These are phyloP conservation scores for Acleris holmiana DNA, from an alignment of 2,888 invertebrate species.

Conservation along the genomic window DNA sequence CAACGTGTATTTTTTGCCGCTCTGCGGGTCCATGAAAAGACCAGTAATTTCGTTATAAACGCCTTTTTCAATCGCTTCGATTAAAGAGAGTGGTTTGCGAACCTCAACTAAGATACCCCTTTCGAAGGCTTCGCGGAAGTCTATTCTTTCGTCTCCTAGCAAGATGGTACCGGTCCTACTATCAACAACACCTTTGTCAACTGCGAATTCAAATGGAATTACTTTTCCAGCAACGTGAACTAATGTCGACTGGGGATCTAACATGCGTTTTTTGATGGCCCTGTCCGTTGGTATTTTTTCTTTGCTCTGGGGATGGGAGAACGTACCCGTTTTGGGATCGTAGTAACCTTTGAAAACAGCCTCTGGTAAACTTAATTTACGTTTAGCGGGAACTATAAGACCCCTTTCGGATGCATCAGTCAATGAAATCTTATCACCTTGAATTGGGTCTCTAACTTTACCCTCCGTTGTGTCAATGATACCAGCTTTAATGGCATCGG, in stretches of 20 bases:
- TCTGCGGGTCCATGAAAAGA: constrained; percentile 92
- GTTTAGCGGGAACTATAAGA: constrained; percentile 91
- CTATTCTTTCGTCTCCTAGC: constrained; percentile 86
- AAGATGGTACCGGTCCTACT: constrained; percentile 88
- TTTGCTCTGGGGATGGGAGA: constrained; percentile 91
- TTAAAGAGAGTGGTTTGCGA: constrained; percentile 90
- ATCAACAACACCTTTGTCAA: constrained; percentile 90
- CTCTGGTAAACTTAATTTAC: constrained; percentile 93
- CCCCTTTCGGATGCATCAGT: constrained; percentile 94
- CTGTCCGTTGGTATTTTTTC: constrained; percentile 92
- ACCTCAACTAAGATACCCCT: constrained; percentile 92
- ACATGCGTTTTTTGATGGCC: constrained; percentile 92
- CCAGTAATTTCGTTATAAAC: constrained; percentile 92
- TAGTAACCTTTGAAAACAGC: constrained; percentile 96
- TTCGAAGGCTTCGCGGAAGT: constrained; percentile 94
- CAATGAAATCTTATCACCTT: constrained; percentile 89
- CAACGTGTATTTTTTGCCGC: constrained; percentile 90
- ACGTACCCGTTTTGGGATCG: constrained; percentile 92
- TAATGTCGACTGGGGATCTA: constrained; percentile 93
- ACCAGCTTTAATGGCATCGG: constrained; percentile 90
- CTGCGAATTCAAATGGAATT: constrained; percentile 92
- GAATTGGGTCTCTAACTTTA: constrained; percentile 90
- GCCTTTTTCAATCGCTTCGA: constrained; percentile 92
- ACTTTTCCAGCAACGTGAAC: constrained; percentile 92
- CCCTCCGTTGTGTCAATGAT: constrained; percentile 92